Evolutionary conservation across 2,113 vertebrate species (phyloP).

Genomic region (Leptosomus discolor): DNA sequence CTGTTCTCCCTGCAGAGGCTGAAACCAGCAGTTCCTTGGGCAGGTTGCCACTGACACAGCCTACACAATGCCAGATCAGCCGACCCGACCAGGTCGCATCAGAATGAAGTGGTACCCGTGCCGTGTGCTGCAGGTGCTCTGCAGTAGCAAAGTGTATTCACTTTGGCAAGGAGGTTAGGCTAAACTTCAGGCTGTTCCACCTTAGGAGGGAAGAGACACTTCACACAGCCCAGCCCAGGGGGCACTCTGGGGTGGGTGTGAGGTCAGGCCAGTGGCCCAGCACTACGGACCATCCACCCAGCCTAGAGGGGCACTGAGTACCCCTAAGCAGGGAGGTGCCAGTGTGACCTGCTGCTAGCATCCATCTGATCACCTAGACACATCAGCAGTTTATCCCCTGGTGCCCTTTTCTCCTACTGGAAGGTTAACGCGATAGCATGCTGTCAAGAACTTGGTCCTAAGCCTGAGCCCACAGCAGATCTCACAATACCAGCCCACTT

Average conservation of each 20-base stretch:
- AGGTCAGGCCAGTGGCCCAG: background rate
- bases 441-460: background rate
- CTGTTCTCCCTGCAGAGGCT: constrained; percentile 48
- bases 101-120: background rate
- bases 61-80: fast-evolving
- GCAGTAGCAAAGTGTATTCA: fast-evolving
- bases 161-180: background rate
- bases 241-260: fast-evolving
- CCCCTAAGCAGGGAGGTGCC: background rate
- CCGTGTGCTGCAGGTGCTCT: fast-evolving
- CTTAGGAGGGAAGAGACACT: background rate
- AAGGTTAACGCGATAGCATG: fast-evolving
- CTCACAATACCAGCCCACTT: background rate
- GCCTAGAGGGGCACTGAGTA: background rate
- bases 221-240: background rate
- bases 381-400: background rate
- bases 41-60: background rate
- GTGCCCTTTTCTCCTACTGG: background rate
- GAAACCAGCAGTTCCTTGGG: constrained; percentile 44
- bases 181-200: background rate
- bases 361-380: background rate
- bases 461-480: background rate
- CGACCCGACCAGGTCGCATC: fast-evolving
- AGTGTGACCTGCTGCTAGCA: background rate
- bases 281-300: background rate